Conservation (phyloP, 2,797 vertebrate genomes). For the Sitta carolinensis region DNA sequence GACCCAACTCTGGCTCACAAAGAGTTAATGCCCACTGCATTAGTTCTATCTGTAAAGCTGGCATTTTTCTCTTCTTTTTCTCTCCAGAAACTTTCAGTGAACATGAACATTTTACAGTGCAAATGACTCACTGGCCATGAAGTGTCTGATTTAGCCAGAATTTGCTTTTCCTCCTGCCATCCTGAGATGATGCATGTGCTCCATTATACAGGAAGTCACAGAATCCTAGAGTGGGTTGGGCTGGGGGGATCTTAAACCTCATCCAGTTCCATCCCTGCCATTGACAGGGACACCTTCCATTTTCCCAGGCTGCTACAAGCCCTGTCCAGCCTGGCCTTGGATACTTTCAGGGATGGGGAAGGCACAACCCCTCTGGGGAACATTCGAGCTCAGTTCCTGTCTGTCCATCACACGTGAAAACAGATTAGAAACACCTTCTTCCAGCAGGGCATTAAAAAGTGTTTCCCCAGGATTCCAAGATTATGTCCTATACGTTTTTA, state of each 20-base stretch:
- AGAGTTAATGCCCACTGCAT: not conserved
- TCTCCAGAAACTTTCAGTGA: not conserved
- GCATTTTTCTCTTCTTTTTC: not conserved
- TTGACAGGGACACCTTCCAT: not conserved
- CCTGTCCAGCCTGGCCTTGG: not conserved
- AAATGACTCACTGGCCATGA: not conserved
- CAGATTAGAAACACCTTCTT: not conserved
- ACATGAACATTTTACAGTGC: not conserved
- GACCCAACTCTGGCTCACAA: not conserved
- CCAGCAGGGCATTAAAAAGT: not conserved
- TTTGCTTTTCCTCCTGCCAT: not conserved
- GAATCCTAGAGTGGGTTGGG: not conserved
- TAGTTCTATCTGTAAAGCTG: not conserved
- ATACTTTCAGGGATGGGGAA: not conserved
- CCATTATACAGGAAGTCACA: not conserved
- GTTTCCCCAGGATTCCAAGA: not conserved
- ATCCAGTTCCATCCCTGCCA: not conserved
- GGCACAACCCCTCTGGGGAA: not conserved
- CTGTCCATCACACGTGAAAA: not conserved
- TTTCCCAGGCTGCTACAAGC: not conserved
- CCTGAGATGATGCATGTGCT: not conserved
- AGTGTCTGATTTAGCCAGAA: not conserved
- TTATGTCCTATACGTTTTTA: not conserved
- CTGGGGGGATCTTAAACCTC: not conserved
- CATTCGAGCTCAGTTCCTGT: not conserved